These are phyloP conservation scores for Synergus laeviventris DNA, from an alignment of 2,888 invertebrate species.

Conservation along the genomic window DNA sequence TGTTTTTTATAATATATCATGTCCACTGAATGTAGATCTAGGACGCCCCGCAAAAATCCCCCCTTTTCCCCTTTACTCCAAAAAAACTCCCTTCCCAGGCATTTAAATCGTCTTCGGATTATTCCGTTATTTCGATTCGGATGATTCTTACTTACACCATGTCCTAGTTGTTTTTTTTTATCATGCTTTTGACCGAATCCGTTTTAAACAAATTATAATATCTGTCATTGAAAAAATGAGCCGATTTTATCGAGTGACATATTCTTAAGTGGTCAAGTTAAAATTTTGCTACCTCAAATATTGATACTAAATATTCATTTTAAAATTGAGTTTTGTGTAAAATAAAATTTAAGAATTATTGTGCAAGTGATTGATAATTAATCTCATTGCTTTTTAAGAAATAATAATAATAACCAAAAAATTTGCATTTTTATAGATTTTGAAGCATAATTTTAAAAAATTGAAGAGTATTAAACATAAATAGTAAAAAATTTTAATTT, in stretches of 20 bases:
- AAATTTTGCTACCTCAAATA: too few relatives aligned
- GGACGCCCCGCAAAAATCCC: not conserved
- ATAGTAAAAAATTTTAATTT: too few relatives aligned
- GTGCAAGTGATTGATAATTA: too few relatives aligned
- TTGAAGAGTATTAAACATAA: too few relatives aligned
- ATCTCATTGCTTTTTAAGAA: too few relatives aligned
- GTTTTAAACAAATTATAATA: not conserved
- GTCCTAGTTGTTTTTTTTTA: not conserved
- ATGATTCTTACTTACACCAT: not conserved
- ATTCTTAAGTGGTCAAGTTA: too few relatives aligned
- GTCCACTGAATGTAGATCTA: not conserved
- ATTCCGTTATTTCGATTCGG: constrained; percentile 2
- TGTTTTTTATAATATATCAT: constrained; percentile 19
- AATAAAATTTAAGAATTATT: too few relatives aligned
- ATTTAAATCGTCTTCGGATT: constrained; percentile 10
- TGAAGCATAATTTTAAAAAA: not conserved
- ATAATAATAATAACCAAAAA: too few relatives aligned
- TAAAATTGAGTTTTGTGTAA: too few relatives aligned
- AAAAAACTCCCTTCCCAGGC: not conserved
- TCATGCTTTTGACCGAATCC: not conserved
- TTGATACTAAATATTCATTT: too few relatives aligned
- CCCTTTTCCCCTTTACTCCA: not conserved
- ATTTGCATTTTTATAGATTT: too few relatives aligned
- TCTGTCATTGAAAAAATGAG: not conserved
- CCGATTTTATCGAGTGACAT: not conserved